Base-by-base conservation (phyloP, 2,113 vertebrate species). In the Eptatretus burgeri region DNA sequence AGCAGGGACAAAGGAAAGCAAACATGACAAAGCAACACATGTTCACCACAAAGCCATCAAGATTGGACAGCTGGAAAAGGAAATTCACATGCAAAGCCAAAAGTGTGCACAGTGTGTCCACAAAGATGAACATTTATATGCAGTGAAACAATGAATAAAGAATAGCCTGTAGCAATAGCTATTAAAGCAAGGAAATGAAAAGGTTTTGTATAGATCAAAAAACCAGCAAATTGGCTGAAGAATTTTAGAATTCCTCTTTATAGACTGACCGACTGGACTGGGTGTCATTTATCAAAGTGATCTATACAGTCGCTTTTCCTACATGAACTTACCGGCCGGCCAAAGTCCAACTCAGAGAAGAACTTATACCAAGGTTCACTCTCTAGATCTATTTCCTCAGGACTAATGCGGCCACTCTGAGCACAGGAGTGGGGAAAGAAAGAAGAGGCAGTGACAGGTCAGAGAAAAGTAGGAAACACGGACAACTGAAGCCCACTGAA, bases 311-410 rank as follows among this genome's bases (percentile, higher is more conserved):
- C 27, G 27, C 27, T 41, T 66, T 72, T 66, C 70, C 75, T 76
- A 69, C 73, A 81, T 81, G 79, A 78, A 93, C 85, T 98, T 98
- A 98, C 91, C 89, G 82, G 89, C 64, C 77, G 77, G 78, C 91
- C 91, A 82, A 96, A 94, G 76, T 96, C 82, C 86, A 98, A 78
- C 73, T 96, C 87, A 78, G 91, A 93, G 94, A 98, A 96, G 87
- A 96, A 96, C 78, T 87, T 93, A 93, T 87, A 98, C 91, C 91
- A 98, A 76, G 89, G 86, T 74, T 98, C 91, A 73, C 93, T 93
- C 81, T 93, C 87, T 96, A 98, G 91, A 84, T 94, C 86, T 98
- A 94, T 82, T 78, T 87, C 89, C 84, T 89, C 83, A 74, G 80
- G 79, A 71, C 76, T 78, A 80, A 79, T 77, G 73, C 76, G 75